Conservation (phyloP, 2,113 vertebrate genomes). For the Clarias magur region DNA sequence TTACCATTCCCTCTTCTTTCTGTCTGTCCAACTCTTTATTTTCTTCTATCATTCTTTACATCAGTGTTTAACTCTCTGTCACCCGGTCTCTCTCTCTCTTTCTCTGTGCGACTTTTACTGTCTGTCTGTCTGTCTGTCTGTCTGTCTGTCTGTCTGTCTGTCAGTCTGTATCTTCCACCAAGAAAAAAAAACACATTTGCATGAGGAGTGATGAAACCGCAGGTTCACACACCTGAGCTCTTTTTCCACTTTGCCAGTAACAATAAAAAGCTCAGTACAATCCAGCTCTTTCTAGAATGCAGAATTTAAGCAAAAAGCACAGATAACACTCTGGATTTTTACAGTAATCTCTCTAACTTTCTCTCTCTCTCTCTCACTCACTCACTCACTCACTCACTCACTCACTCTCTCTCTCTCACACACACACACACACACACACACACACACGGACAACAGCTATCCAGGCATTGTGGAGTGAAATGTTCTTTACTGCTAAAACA, state of each 20-base stretch:
- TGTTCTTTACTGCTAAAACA: not conserved
- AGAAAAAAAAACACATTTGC: slow-evolving; percentile 17
- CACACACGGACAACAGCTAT: not conserved
- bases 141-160: not conserved
- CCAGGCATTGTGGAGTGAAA: not conserved
- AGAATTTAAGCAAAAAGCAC: not conserved
- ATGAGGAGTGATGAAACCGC: slow-evolving; percentile 46
- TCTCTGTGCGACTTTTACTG: not conserved
- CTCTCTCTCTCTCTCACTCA: not conserved
- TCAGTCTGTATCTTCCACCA: not conserved
- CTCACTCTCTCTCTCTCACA: not conserved
- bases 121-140: slow-evolving; percentile 1
- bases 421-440: not conserved
- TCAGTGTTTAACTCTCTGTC: not conserved
- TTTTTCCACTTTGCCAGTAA: slow-evolving; percentile 26
- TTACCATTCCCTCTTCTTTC: not conserved
- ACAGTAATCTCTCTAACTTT: not conserved
- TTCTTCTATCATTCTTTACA: not conserved
- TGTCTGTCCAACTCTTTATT: not conserved
- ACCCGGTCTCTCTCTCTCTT: not conserved
- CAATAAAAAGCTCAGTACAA: slow-evolving; percentile 21
- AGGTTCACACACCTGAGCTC: slow-evolving; percentile 45
- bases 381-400: not conserved
- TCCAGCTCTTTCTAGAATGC: slow-evolving; percentile 15
- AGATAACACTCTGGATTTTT: not conserved